Conservation (phyloP, 1,140 invertebrate genomes). For the Drosophila baimaii region DNA sequence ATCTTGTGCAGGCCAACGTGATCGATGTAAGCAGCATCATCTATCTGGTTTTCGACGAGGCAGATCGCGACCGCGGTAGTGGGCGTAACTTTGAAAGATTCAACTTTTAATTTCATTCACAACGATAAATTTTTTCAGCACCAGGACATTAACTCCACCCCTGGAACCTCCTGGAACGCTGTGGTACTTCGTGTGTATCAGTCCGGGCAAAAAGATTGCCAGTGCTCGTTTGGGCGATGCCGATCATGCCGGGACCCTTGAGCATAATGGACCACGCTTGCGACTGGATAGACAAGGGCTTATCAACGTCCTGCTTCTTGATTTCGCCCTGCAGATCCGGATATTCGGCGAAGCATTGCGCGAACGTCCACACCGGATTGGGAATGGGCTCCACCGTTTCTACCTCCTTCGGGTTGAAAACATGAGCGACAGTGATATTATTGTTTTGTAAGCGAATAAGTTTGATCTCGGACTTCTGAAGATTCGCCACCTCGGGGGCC, state of each 20-base stretch:
- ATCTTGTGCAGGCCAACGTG: too few species aligned
- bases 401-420: slow-evolving; percentile 84
- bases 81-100: too few species aligned
- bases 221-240: slow-evolving; percentile 96
- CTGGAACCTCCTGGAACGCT: slow-evolving; percentile 87
- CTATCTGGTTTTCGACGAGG: too few species aligned
- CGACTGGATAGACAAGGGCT: slow-evolving; percentile 95
- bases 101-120: too few species aligned
- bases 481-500: slow-evolving; percentile 88
- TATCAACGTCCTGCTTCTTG: slow-evolving; percentile 89
- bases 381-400: slow-evolving; percentile 87
- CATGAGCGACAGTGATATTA: slow-evolving; percentile 88
- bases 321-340: slow-evolving; percentile 94
- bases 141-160: slow-evolving; percentile 92
- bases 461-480: slow-evolving; percentile 87
- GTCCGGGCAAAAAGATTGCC: slow-evolving; percentile 94
- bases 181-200: slow-evolving; percentile 95
- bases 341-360: slow-evolving; percentile 92
- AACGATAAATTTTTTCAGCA: too few species aligned
- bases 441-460: slow-evolving; percentile 88
- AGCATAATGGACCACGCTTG: slow-evolving; percentile 96
- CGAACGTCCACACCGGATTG: slow-evolving; percentile 93
- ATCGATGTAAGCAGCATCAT: too few species aligned
- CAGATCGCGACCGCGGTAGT: too few species aligned
- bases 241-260: slow-evolving; percentile 94